These are phyloP conservation scores for Cheilinus undulatus DNA, from an alignment of 2,113 vertebrate species.

Conservation along the genomic window DNA sequence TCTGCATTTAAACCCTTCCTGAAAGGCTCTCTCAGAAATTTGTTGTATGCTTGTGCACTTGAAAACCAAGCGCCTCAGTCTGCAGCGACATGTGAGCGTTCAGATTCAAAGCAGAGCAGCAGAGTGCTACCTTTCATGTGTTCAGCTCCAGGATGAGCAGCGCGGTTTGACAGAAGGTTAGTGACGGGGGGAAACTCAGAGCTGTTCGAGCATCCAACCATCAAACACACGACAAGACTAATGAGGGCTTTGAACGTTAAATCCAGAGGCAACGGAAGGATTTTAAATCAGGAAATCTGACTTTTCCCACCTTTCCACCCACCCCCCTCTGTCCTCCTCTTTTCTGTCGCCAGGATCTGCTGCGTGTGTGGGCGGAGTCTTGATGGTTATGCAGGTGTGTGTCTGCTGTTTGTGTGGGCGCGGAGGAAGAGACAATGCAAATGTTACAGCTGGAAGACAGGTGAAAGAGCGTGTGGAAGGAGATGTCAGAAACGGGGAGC, in stretches of 20 bases:
- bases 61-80: not conserved
- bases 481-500: constrained; percentile 20
- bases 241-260: constrained; percentile 25
- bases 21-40: not conserved
- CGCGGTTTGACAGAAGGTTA: constrained; percentile 33
- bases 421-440: not conserved
- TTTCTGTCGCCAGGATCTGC: not conserved
- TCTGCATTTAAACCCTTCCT: not conserved
- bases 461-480: not conserved
- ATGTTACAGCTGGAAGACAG: not conserved
- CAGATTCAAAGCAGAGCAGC: constrained; percentile 19
- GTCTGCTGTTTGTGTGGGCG: not conserved
- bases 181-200: constrained; percentile 14
- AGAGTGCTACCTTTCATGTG: constrained; percentile 26
- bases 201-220: not conserved
- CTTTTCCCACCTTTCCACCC: not conserved
- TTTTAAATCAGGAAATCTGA: not conserved
- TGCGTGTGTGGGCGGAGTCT: not conserved
- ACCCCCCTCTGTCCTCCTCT: not conserved
- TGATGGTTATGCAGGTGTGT: not conserved
- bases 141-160: not conserved
- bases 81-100: not conserved
- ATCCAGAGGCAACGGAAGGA: not conserved
- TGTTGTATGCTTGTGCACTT: not conserved
- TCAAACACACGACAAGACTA: constrained; percentile 20